These are phyloP conservation scores for Halichoeres trimaculatus DNA, from an alignment of 2,113 vertebrate genomes.

Conservation along the genomic window DNA sequence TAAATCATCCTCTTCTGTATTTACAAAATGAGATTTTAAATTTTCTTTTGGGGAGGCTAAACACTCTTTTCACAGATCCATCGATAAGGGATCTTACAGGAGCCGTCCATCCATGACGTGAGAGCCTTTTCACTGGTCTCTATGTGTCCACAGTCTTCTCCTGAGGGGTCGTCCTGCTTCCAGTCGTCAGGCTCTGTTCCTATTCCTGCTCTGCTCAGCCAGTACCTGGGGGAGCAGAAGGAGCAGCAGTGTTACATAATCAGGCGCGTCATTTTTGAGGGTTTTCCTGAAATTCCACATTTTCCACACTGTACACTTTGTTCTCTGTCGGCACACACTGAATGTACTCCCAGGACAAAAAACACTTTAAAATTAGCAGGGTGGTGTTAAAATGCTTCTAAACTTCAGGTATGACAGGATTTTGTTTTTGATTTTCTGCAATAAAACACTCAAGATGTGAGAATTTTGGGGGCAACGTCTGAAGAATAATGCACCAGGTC, in stretches of 20 bases:
- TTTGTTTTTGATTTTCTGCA: no score
- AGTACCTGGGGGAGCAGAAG: conserved; percentile 33
- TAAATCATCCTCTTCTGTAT: not conserved
- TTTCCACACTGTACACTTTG: not conserved
- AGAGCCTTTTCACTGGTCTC: conserved; percentile 28
- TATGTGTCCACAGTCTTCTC: conserved; percentile 65
- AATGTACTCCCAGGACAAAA: no score
- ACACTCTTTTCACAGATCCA: conserved; percentile 64
- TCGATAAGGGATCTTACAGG: conserved; percentile 44
- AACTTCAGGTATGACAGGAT: no score
- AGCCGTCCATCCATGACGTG: conserved; percentile 61
- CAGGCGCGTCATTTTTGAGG: no score
- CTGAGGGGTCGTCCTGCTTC: conserved; percentile 38
- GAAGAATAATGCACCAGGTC: no score
- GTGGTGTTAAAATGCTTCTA: no score
- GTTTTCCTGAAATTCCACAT: no score
- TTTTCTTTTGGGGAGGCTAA: not conserved
- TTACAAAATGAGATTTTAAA: conserved; percentile 4
- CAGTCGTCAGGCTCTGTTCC: conserved; percentile 58
- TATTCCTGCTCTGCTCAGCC: conserved; percentile 40
- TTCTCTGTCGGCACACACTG: no score
- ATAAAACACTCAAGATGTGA: no score
- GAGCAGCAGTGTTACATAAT: not conserved
- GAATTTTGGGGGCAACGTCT: no score
- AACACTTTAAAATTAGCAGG: no score